Evolutionary conservation across 2,888 invertebrate species (phyloP), one percentile per base, ranked within the genome.

Genomic region (Drosophila kuntzei): DNA sequence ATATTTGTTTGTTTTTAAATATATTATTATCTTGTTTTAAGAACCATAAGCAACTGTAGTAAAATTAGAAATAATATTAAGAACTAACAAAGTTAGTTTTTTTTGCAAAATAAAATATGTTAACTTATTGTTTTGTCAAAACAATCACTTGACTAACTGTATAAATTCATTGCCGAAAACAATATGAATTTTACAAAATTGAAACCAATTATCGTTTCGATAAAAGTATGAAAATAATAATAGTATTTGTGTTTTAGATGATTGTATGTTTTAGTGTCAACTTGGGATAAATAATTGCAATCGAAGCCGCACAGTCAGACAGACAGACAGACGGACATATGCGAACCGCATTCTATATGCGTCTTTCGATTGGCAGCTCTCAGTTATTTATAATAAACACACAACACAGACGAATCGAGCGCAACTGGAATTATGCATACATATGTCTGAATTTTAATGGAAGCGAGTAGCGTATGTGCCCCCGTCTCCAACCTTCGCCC

Each of bases 401-500:
- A 34, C n/a, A 59, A 41, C 36, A 54, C 37, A 51, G 16, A 36
- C 46, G 22, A 12, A 20, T 20, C 12, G 27, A 47, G 22, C 18
- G 47, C 25, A 47, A 16, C 57, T 53, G 36, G 32, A 65, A 73
- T 43, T 39, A 36, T 47, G 41, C 25, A 60, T 51, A 34, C 50
- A 51, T 36, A 51, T 58, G 27, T 59, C 32, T 55, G 47, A 43
- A 46, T 54, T 47, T 50, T 34, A 63, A 64, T 74, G 43, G 43
- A 67, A 37, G 14, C 55, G 16, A 51, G 46, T 43, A 49, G 37
- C 60, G 64, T 32, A 27, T 55, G 43, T 18, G 22, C 22, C 11
- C 34, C 11, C 34, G 16, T 6, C 11, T 4, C n/a, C 55, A 55
- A 55, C 22, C 36, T 36, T n/a, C 12, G 16, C 41, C 39, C 32